These are phyloP conservation scores for Chloroceryle aenea DNA, from an alignment of 2,113 vertebrate genomes.

Conservation along the genomic window DNA sequence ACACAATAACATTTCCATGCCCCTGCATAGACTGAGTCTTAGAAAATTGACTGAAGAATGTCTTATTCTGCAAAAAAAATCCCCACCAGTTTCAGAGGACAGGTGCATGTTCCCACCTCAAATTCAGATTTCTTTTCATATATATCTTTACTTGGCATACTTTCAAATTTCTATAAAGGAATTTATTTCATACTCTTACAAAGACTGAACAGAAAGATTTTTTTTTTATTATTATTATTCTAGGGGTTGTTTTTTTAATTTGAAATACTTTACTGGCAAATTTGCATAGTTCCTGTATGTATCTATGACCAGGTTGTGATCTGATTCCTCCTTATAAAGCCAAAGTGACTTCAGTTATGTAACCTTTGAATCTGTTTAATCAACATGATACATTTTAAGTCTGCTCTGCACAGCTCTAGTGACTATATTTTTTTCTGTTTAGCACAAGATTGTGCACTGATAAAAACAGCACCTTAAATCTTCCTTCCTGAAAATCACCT, in stretches of 20 bases:
- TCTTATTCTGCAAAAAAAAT: neutral
- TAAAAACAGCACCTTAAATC: neutral
- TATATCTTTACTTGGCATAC: neutral
- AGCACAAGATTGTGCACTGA: neutral
- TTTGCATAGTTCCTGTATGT: neutral
- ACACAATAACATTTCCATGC: neutral
- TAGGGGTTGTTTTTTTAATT: neutral
- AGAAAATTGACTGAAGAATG: neutral
- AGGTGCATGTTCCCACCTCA: neutral
- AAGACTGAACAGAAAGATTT: neutral
- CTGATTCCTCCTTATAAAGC: neutral
- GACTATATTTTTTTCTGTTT: neutral
- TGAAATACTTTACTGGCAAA: neutral
- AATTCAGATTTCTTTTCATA: neutral
- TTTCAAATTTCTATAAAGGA: neutral
- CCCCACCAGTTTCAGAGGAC: neutral
- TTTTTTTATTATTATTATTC: neutral
- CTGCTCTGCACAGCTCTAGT: neutral
- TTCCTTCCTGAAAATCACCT: neutral
- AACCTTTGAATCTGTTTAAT: neutral
- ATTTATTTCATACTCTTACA: neutral
- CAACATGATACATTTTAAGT: neutral
- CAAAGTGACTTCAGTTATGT: neutral
- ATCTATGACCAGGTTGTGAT: neutral
- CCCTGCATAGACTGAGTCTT: neutral